Evolutionary conservation across 2,797 vertebrate genomes (phyloP), one percentile per base, ranked within the genome.

Genomic region (Leptoclinus maculatus): DNA sequence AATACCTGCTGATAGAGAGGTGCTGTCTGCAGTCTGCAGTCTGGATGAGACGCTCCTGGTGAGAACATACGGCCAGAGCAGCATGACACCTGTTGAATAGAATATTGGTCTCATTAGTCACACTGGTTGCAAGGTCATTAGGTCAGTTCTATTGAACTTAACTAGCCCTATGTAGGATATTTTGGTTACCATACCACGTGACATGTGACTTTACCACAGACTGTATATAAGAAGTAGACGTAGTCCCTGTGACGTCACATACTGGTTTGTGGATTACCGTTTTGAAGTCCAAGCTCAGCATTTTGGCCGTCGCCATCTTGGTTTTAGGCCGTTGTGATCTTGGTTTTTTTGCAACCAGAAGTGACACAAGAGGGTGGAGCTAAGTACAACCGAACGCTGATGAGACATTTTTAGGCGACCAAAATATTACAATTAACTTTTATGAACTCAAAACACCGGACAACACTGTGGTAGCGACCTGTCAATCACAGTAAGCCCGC

Each of bases 21-120:
- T n/a, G 49, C 27, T 23, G 76, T 83, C 80, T 45, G 62, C 21
- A 2, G 56, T 25, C 21, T 75, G 78, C 12, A 54, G 57, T 41
- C 23, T 72, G 71, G 79, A 73, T 3, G 87, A 76, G 56, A 87
- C 49, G n/a, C 78, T 90, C 56, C 51, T 62, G 25, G 89, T 76
- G 21, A 87, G 57, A 0, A 19, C 86, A 57, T 56, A 53, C 0
- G 89, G 87, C 89, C 91, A 92, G 25, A 92, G 79, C 75, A 92
- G 80, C 76, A 90, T 39, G 34, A 91, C 25, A 49, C 90, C 93
- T 94, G 89, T 67, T 14, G 32, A 81, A 72, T 53, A 78, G 6
- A 62, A 71, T 1, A 47, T 39, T 9, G 21, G 43, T 23, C 2
- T 70, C 29, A 23, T 56, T 62, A 27, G 3, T 21, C 16, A 53